Conservation (phyloP, 2,113 vertebrate species). For the Crotalus tigris region DNA sequence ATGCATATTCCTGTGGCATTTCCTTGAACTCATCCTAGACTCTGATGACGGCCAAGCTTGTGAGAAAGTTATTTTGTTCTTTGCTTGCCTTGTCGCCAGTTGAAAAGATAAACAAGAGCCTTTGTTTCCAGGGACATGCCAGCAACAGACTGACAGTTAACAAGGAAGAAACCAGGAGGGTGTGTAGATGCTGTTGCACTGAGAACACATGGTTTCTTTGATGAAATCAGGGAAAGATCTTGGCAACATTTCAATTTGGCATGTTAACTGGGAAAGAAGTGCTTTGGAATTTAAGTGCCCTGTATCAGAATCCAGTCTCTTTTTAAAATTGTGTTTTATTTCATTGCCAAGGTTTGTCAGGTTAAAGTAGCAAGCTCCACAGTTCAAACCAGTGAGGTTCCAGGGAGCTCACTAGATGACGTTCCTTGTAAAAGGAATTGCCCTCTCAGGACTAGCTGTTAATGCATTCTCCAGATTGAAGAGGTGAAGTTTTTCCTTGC, state of each 20-base stretch:
- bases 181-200: constrained; percentile 27
- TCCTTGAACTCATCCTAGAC: constrained; percentile 14
- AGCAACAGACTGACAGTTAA: constrained; percentile 43
- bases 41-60: constrained; percentile 10
- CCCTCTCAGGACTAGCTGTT: neutral
- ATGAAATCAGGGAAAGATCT: constrained; percentile 36
- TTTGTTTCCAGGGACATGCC: constrained; percentile 24
- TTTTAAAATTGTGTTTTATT: neutral
- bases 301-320: neutral
- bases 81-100: constrained; percentile 40
- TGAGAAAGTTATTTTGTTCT: constrained; percentile 33
- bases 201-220: constrained; percentile 34
- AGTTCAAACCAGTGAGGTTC: neutral
- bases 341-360: neutral
- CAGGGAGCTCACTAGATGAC: neutral
- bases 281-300: neutral
- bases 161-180: constrained; percentile 24
- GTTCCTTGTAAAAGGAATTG: neutral
- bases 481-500: neutral
- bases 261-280: constrained; percentile 15
- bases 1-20: neutral
- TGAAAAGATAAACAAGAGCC: constrained; percentile 30
- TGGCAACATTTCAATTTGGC: neutral
- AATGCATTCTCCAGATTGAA: neutral
- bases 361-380: neutral